Evolutionary conservation across 1,140 invertebrate genomes (phyloP), one percentile per base, ranked within the genome.

Genomic region (Drosophila jambulina): DNA sequence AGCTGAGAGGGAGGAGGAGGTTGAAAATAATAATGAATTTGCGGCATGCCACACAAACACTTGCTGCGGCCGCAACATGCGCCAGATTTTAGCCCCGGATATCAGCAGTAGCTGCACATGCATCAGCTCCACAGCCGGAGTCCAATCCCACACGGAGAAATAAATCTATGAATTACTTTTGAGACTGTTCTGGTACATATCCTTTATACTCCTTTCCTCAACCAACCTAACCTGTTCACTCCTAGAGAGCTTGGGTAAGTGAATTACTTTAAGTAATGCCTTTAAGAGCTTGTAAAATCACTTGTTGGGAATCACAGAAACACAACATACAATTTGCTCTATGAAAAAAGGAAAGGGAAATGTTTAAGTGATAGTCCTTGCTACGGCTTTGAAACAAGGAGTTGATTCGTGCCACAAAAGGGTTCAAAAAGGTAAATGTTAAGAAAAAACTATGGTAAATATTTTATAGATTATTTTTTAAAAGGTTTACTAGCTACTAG

Each of bases 21-120:
- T 49, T 57, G 61, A 75, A 90, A 88, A 88, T 85, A 88, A 85
- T 88, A 88, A 88, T 88, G 85, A 90, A 88, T 88, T 82, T 90
- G 85, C 67, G 85, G 85, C 69, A 85, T 84, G 85, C 81, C 85
- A 72, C 81, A 90, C 85, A 90, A 80, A 90, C 85, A 88, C 81
- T 84, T 81, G 68, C 68, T 79, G 60, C 80, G 68, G 64, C 63
- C 70, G 82, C 84, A 88, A 79, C 70, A 79, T 87, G 77, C 77
- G 54, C 84, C 84, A 87, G 84, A 87, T 87, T 87, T 59, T 80
- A 83, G 84, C 63, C 65, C 64, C 32, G 75, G 68, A 67, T 80
- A 88, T 87, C 85, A 87, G 74, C 74, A 88, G 77, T 78, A 84
- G 84, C 76, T 87, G 74, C 84, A 80, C 84, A 88, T 88, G 81